phyloP scores from a whole-genome alignment of 2,113 vertebrate species.

The Petroica traversi region DNA sequence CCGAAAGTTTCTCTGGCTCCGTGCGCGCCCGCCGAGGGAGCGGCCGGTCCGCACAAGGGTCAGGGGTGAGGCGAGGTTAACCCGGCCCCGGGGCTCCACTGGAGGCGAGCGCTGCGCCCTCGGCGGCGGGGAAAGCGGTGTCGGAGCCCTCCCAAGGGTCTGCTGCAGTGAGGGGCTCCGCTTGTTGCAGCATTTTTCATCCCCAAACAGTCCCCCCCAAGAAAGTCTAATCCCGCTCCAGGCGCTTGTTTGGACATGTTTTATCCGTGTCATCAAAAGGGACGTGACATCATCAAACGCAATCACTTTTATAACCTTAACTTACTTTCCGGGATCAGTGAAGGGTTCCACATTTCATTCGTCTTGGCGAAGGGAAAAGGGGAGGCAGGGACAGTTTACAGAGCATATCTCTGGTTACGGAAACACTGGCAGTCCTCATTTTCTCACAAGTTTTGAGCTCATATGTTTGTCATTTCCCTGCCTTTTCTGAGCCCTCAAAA shows the following conservation, averaged over 20 bases:
- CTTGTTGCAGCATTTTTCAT: not conserved
- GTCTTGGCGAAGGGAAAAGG: not conserved
- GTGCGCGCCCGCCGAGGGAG: not conserved
- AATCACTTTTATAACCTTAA: not conserved
- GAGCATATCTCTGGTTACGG: not conserved
- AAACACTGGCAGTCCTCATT: not conserved
- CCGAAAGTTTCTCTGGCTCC: not conserved
- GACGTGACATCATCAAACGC: not conserved
- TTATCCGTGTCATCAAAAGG: not conserved
- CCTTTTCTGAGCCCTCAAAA: constrained; percentile 2
- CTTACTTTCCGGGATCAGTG: not conserved
- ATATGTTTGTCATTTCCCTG: constrained; percentile 11
- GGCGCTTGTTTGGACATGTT: not conserved
- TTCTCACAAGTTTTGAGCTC: not conserved
- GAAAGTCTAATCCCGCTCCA: too few relatives aligned
- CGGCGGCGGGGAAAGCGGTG: not conserved
- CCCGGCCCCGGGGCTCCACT: not conserved
- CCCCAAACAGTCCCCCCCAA: accelerated
- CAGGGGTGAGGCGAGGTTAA: not conserved
- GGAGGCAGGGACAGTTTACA: not conserved
- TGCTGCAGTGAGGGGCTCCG: not conserved
- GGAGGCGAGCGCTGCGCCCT: not conserved
- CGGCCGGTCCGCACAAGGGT: not conserved
- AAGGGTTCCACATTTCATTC: not conserved
- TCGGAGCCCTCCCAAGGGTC: too few relatives aligned